Percentiles rank a stretch among this genome's conserved stretches.
These are phyloP conservation scores for Isaurus tuberculatus DNA, from an alignment of 92 coral and sea anemone genomes.

Conservation along the genomic window DNA sequence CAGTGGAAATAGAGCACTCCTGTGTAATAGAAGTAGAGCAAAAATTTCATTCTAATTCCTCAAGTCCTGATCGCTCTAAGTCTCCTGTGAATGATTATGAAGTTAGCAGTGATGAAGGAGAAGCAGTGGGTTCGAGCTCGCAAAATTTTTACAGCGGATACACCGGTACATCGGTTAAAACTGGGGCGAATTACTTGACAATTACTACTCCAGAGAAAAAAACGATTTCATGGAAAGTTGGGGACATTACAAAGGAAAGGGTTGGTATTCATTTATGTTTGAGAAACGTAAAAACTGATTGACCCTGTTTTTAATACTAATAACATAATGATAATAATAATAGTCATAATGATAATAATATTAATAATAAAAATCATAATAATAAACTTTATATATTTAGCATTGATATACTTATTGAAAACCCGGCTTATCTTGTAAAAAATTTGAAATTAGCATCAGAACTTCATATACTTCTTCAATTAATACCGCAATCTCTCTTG, in stretches of 20 bases:
- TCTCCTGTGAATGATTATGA: slow-evolving; percentile 18
- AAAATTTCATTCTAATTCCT: slow-evolving; percentile 1
- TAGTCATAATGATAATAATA: too few relatives aligned
- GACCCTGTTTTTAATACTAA: too few relatives aligned
- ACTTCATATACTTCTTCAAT: too few relatives aligned
- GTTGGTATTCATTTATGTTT: slow-evolving; percentile 45
- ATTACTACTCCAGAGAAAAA: slow-evolving; percentile 57
- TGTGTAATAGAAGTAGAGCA: slow-evolving; percentile 61
- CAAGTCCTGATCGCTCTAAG: background rate
- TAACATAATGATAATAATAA: too few relatives aligned
- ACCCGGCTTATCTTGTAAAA: too few relatives aligned
- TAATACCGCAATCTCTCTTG: too few relatives aligned
- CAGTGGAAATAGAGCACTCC: slow-evolving; percentile 70
- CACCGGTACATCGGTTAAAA: background rate
- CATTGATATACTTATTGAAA: too few relatives aligned
- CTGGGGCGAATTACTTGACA: background rate
- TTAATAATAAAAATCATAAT: too few relatives aligned
- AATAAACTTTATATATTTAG: background rate
- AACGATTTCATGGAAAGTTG: slow-evolving; percentile 79
- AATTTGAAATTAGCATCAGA: too few relatives aligned
- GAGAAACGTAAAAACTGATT: background rate
- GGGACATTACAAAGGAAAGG: slow-evolving; percentile 67
- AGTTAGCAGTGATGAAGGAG: slow-evolving; percentile 38
- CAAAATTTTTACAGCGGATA: background rate
- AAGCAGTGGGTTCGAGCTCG: background rate